Evolutionary conservation across 2,888 invertebrate genomes (phyloP).

Genomic region (Tuberolachnus salignus): DNA sequence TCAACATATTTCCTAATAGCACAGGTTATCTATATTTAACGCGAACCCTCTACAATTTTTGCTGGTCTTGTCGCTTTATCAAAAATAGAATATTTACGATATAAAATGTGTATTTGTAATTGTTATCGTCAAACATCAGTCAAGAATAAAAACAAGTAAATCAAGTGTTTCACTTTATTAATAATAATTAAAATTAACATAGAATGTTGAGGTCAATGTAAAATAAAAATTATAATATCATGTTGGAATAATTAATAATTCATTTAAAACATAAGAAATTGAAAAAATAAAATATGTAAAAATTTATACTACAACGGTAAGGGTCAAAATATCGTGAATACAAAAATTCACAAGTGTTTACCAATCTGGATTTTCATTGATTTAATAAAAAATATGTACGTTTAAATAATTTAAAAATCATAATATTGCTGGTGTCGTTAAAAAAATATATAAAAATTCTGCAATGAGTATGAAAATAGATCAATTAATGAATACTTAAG

Average conservation of each 20-base stretch:
- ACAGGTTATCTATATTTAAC: slow-evolving; percentile 44
- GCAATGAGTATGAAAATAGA: too few species aligned
- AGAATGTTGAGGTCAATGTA: not conserved
- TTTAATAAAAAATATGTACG: too few species aligned
- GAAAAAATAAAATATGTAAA: not conserved
- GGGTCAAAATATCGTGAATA: too few species aligned
- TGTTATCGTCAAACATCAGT: not conserved
- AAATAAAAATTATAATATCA: slow-evolving; percentile 15
- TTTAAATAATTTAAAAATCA: too few species aligned
- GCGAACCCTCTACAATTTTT: not conserved
- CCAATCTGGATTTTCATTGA: too few species aligned
- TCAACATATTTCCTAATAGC: slow-evolving; percentile 12
- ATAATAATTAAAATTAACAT: not conserved
- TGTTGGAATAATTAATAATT: not conserved
- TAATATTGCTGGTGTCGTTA: too few species aligned
- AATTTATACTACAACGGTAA: not conserved
- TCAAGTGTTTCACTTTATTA: slow-evolving; percentile 16
- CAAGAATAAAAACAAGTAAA: not conserved
- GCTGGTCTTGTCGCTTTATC: slow-evolving; percentile 4
- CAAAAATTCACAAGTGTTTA: too few species aligned
- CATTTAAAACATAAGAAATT: slow-evolving; percentile 28
- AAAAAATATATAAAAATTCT: too few species aligned
- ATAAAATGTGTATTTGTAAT: not conserved
- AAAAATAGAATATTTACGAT: too few species aligned
- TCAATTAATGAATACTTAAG: too few species aligned